Percentiles rank a stretch among this genome's conserved stretches.
Evolutionary conservation across 1,140 invertebrate species (phyloP).

Genomic region (Euwallacea fornicatus): DNA sequence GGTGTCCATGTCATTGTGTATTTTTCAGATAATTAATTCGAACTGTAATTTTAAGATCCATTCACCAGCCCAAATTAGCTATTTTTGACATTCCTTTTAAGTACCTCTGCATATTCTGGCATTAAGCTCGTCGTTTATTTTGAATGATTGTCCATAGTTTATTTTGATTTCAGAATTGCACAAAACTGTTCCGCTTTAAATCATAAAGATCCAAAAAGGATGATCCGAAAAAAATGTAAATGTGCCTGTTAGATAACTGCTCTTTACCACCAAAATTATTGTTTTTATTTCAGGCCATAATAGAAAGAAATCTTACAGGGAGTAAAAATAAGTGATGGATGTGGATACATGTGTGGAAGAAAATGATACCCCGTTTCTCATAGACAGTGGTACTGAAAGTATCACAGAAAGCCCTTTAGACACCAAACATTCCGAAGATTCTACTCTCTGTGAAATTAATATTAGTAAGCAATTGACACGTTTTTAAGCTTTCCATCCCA

Average conservation of each 20-base stretch:
- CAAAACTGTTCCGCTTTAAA: no score
- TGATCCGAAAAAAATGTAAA: conserved; percentile 45
- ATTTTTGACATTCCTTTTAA: no score
- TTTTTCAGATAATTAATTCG: no score
- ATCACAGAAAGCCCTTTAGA: conserved; percentile 46
- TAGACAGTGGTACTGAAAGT: conserved; percentile 48
- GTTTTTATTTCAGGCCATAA: conserved; percentile 35
- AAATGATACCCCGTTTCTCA: conserved; percentile 45
- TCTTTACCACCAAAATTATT: conserved; percentile 1
- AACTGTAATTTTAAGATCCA: no score
- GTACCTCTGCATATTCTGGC: no score
- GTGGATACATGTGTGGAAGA: conserved; percentile 40
- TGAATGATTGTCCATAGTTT: no score
- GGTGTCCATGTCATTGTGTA: no score
- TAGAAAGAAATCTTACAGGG: conserved; percentile 35
- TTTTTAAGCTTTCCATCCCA: no score
- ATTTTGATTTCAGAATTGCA: no score
- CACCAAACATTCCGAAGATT: conserved; percentile 41
- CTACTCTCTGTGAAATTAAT: conserved; percentile 42
- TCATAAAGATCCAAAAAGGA: conserved; percentile 21
- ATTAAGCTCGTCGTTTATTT: no score
- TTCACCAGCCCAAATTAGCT: no score
- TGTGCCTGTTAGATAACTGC: not conserved
- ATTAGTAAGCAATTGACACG: conserved; percentile 21
- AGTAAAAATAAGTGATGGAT: conserved; percentile 44